Evolutionary conservation across 2,113 vertebrate genomes (phyloP).

Genomic region (Cyprinodon tularosa): DNA sequence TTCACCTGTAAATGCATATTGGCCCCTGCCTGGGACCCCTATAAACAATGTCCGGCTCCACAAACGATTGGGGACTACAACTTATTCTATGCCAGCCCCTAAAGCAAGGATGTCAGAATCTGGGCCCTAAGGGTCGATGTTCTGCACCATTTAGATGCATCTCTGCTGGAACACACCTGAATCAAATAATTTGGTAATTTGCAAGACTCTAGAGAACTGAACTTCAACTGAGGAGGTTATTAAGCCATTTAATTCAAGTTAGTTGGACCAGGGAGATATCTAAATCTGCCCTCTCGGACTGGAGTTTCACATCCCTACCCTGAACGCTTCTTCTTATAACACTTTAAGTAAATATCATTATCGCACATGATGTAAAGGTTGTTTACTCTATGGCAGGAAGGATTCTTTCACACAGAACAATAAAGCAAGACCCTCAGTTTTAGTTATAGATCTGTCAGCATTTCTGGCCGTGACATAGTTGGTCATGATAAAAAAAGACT

Average conservation of each 20-base stretch:
- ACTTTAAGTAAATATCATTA: constrained; percentile 21
- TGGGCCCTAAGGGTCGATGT: no score
- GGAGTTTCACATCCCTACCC: background rate
- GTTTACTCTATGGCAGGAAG: constrained; percentile 37
- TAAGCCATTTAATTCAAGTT: background rate
- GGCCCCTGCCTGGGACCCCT: no score
- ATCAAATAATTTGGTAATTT: no score
- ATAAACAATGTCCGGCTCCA: no score
- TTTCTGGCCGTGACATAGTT: constrained; percentile 25
- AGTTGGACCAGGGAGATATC: background rate
- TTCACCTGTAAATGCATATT: no score
- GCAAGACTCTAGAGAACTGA: background rate
- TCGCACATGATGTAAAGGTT: constrained; percentile 19
- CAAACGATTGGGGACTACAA: no score
- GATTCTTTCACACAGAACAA: constrained; percentile 28
- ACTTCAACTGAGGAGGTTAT: background rate
- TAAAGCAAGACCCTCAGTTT: constrained; percentile 31
- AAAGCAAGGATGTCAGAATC: no score
- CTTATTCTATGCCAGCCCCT: no score
- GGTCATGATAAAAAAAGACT: constrained; percentile 52
- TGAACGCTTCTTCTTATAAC: constrained; percentile 6
- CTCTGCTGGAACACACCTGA: no score
- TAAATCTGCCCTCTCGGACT: background rate
- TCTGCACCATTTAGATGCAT: no score
- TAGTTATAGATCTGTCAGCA: constrained; percentile 27